phyloP scores from a whole-genome alignment of 2,888 invertebrate genomes.

The Torymus auratus region DNA sequence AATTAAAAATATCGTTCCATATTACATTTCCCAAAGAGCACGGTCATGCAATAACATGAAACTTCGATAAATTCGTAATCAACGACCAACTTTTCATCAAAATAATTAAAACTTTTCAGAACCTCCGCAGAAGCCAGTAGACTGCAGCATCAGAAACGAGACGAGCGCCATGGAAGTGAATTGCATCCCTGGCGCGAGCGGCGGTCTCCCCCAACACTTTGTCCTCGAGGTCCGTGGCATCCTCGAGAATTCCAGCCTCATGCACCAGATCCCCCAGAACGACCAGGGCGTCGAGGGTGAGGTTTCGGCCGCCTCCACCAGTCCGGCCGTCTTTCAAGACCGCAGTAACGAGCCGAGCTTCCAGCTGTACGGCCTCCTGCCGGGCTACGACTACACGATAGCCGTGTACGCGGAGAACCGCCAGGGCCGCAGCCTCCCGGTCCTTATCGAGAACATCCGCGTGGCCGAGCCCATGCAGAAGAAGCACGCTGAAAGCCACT shows the following conservation, averaged over 20 bases:
- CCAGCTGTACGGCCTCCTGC: conserved; percentile 84
- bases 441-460: conserved; percentile 83
- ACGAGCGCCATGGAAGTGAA: conserved; percentile 82
- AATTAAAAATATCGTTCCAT: too few relatives aligned
- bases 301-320: conserved; percentile 61
- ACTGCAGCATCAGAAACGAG: conserved; percentile 85
- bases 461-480: conserved; percentile 69
- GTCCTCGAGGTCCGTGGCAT: conserved; percentile 83
- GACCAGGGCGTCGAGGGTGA: conserved; percentile 66
- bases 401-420: conserved; percentile 90
- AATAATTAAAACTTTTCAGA: conserved; percentile 77
- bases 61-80: too few relatives aligned
- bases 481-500: conserved; percentile 62
- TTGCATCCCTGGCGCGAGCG: conserved; percentile 88
- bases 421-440: conserved; percentile 86
- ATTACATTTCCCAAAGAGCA: too few relatives aligned
- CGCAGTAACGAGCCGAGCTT: conserved; percentile 81
- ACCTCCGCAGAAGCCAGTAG: conserved; percentile 86
- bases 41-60: too few relatives aligned
- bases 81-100: not conserved
- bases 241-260: conserved; percentile 67
- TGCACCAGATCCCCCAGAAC: conserved; percentile 69
- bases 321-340: conserved; percentile 71
- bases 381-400: conserved; percentile 87
- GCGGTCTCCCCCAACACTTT: conserved; percentile 89